Evolutionary conservation across 2,797 vertebrate genomes (phyloP).

Genomic region (Anableps anableps): DNA sequence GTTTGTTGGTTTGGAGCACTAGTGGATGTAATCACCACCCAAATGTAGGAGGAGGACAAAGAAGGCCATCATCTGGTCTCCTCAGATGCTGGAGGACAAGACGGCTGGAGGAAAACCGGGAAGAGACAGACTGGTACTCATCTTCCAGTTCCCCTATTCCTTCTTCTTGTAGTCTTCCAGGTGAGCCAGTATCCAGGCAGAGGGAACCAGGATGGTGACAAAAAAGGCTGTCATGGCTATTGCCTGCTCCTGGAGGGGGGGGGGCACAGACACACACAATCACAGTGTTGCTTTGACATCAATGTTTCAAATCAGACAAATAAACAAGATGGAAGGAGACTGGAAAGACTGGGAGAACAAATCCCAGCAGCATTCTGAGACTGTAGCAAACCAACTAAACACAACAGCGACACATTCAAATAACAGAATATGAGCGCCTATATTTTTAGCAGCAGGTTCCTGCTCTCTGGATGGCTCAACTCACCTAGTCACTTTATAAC

Average conservation of each 20-base stretch:
- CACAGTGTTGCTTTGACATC: background rate
- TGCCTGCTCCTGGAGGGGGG: constrained; percentile 65
- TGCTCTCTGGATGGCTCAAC: background rate
- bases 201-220: constrained; percentile 72
- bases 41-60: background rate
- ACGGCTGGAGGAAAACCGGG: background rate
- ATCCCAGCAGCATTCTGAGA: background rate
- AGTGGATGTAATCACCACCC: background rate
- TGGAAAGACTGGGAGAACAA: background rate
- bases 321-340: background rate
- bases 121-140: background rate
- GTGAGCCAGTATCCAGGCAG: constrained; percentile 81
- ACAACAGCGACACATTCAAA: background rate
- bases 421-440: background rate
- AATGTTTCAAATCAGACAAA: background rate
- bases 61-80: background rate
- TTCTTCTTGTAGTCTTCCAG: constrained; percentile 82
- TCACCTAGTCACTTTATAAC: background rate
- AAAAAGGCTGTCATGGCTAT: constrained; percentile 67
- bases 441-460: background rate
- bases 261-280: no score
- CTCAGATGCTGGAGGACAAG: background rate
- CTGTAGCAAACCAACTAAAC: background rate
- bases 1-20: background rate
- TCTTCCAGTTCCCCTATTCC: background rate